Percentiles rank a stretch among this genome's conserved stretches.
Evolutionary conservation across 2,113 vertebrate genomes (phyloP).

Genomic region (Gallinago paraguaiae): DNA sequence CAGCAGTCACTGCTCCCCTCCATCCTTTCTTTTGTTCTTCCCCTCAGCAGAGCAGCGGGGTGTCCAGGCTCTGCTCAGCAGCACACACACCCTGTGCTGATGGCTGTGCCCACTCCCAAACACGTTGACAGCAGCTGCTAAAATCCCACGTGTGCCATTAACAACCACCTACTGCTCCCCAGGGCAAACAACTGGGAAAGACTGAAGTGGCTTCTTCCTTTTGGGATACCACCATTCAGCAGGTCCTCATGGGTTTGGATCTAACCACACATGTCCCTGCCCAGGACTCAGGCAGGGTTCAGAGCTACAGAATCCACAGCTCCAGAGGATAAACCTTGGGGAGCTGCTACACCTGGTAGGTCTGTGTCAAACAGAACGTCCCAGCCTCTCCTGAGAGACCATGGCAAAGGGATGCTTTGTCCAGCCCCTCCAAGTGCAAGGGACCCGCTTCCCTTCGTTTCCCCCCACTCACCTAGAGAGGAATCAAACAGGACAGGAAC

Average conservation of each 20-base stretch:
- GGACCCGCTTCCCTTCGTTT: not conserved
- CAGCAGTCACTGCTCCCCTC: not conserved
- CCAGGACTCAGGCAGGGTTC: not conserved
- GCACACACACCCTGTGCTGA: not conserved
- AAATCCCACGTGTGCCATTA: not conserved
- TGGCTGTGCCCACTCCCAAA: not conserved
- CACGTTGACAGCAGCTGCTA: not conserved
- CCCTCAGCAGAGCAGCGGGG: not conserved
- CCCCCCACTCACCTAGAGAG: not conserved
- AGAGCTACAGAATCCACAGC: not conserved
- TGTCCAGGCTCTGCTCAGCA: not conserved
- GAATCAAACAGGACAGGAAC: not conserved
- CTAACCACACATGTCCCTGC: not conserved
- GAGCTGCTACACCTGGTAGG: not conserved
- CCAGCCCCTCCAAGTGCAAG: not conserved
- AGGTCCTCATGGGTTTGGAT: not conserved
- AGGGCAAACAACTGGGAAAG: not conserved
- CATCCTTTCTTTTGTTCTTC: not conserved
- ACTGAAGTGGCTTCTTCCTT: not conserved
- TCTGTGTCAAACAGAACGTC: not conserved
- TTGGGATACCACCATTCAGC: not conserved
- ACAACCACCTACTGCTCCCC: fast-evolving
- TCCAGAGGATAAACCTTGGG: not conserved
- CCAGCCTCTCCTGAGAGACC: not conserved
- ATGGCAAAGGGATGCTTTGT: not conserved